Evolutionary conservation across 2,113 vertebrate species (phyloP).

Genomic region (Lepus europaeus): DNA sequence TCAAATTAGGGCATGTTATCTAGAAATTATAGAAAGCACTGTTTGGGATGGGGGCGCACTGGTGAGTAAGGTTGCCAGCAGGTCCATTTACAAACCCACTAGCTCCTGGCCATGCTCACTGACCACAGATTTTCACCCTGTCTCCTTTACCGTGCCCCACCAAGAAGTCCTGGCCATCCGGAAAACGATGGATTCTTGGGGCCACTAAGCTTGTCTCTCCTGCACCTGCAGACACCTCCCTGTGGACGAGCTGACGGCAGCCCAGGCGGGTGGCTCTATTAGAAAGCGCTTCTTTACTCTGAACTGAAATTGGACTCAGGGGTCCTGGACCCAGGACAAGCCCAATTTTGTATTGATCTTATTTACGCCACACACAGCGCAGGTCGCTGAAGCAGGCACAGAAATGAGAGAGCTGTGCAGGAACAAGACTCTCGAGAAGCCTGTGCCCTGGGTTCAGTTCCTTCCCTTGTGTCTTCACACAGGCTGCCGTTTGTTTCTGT

Average conservation of each 20-base stretch:
- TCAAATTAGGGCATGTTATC: slow-evolving; percentile 87
- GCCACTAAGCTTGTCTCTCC: neutral
- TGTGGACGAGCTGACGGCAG: neutral
- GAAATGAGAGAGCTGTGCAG: neutral
- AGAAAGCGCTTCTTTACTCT: neutral
- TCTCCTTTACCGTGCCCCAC: neutral
- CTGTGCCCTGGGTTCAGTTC: too few relatives aligned
- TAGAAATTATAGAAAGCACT: slow-evolving; percentile 84
- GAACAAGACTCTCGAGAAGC: neutral
- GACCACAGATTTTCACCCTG: neutral
- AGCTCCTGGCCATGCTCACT: neutral
- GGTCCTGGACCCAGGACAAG: neutral
- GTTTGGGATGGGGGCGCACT: slow-evolving; percentile 74
- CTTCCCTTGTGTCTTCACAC: neutral
- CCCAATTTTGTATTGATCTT: neutral
- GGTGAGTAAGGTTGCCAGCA: slow-evolving; percentile 19
- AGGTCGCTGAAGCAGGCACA: neutral
- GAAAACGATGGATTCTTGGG: neutral
- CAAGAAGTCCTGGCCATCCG: neutral
- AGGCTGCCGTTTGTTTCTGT: neutral
- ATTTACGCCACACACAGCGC: neutral
- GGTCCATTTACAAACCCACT: slow-evolving; percentile 35
- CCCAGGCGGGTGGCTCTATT: too few relatives aligned
- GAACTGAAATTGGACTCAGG: neutral
- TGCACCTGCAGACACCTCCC: neutral